Conservation (phyloP, 1,140 invertebrate genomes). For the Epicauta chinensis region DNA sequence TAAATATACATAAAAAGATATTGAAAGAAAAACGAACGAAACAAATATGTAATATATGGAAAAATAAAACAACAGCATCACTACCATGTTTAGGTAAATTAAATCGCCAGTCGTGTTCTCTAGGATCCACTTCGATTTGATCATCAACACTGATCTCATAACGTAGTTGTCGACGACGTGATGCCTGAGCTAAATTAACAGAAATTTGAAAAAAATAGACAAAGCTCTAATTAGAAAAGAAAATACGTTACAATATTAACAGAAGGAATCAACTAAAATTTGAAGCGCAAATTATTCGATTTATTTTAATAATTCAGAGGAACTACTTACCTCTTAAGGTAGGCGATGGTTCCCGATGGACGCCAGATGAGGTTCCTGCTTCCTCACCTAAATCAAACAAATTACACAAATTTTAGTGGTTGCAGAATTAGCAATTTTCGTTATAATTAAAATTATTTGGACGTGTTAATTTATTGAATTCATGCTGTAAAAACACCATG, state of each 20-base stretch:
- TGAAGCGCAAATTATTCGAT: no score
- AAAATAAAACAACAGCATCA: background rate
- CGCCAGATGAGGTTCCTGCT: slow-evolving; percentile 1
- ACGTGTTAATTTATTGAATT: background rate
- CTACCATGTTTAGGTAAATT: slow-evolving; percentile 44
- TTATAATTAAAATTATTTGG: background rate
- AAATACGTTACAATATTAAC: slow-evolving; percentile 13
- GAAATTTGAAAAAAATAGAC: no score
- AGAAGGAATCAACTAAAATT: no score
- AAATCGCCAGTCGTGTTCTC: slow-evolving; percentile 51
- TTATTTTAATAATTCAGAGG: slow-evolving; percentile 5
- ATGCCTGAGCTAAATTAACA: slow-evolving; percentile 27
- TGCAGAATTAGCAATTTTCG: no score
- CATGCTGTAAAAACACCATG: slow-evolving; percentile 22
- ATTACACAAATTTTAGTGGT: background rate
- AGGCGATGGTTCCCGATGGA: background rate
- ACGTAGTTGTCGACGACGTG: slow-evolving; percentile 41
- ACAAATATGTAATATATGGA: no score
- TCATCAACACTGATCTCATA: slow-evolving; percentile 51
- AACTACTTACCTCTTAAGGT: slow-evolving; percentile 5
- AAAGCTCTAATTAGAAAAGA: background rate
- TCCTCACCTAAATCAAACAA: slow-evolving; percentile 19
- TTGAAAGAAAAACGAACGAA: no score
- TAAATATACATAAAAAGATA: no score
- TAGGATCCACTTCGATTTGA: slow-evolving; percentile 48